A percentile compares a stretch with the other conserved stretches of the same genome.
Evolutionary conservation across 2,888 invertebrate genomes (phyloP).

Genomic region (Hylaea fasciaria): DNA sequence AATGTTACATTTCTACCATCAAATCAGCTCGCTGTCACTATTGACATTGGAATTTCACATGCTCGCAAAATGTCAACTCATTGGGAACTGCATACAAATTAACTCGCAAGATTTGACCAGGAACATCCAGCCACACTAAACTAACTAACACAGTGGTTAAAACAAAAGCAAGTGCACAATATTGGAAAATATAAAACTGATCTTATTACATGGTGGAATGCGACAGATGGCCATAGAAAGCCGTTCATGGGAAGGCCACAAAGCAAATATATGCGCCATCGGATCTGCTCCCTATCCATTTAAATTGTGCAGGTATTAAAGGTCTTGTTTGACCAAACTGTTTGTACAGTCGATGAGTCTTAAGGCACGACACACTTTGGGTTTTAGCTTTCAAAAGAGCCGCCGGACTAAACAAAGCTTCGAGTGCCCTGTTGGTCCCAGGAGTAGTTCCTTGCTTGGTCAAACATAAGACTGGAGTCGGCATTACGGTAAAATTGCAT

Average conservation of each 20-base stretch:
- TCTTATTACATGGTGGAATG: constrained; percentile 41
- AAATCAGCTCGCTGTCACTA: too few species aligned
- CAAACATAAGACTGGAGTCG: constrained; percentile 71
- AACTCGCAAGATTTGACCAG: too few species aligned
- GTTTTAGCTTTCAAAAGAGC: constrained; percentile 84
- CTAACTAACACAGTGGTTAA: background rate
- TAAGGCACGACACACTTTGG: constrained; percentile 81
- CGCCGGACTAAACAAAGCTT: constrained; percentile 74
- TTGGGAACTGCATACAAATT: too few species aligned
- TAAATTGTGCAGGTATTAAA: constrained; percentile 80
- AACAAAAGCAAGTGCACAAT: constrained; percentile 16
- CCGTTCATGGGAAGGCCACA: constrained; percentile 65
- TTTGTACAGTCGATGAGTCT: constrained; percentile 80
- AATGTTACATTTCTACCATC: too few species aligned
- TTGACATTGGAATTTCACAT: too few species aligned
- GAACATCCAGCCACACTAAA: too few species aligned
- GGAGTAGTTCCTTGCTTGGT: constrained; percentile 73
- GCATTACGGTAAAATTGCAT: constrained; percentile 74
- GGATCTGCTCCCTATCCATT: constrained; percentile 79
- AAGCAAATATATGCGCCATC: constrained; percentile 61
- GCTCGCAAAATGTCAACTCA: too few species aligned
- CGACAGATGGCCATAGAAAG: constrained; percentile 51
- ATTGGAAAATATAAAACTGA: constrained; percentile 29
- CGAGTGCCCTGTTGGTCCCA: constrained; percentile 68
- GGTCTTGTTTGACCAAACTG: constrained; percentile 70